Evolutionary conservation across 2,113 vertebrate species (phyloP), one percentile per base, ranked within the genome.

Genomic region (Scolopax mira): DNA sequence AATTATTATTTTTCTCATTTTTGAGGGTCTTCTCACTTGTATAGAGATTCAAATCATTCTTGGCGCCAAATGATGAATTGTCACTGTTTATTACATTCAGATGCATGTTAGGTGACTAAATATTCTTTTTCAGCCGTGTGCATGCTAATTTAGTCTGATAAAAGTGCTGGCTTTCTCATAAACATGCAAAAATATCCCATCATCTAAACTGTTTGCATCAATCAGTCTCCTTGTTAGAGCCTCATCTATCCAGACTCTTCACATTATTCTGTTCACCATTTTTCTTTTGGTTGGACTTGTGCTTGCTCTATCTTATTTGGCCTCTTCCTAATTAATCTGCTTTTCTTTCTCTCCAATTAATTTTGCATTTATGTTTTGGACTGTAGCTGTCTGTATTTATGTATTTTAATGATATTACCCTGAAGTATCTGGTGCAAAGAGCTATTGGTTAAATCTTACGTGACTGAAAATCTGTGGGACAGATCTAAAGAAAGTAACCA

Each of bases 21-120:
- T 92, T 96, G 44, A 61, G 0, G 3, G 69, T 96, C 70, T 65
- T 96, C 94, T 95, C 71, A 49, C 74, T 93, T 86, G 72, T 92
- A 93, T 95, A 97, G 88, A 94, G 93, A 95, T 97, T 95, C 89
- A 95, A 96, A 96, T 97, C 44, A 42, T 96, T 94, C 91, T 95
- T 97, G 96, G 92, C 77, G 66, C 57, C 62, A 61, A 88, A 69
- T 90, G 88, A 82, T 91, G 66, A 90, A 93, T 94, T 88, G 83
- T 97, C 90, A 81, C 83, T 88, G 79, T 95, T 97, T 94, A 96
- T 96, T 97, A 81, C 78, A 49, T 79, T 94, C 70, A 77, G 60
- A 95, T 94, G 92, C 85, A 65, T 79, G 74, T 89, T 94, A 94
- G 90, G 89, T 96, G 95, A 96, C 89, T 95, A 78, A 94, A 85